Evolutionary conservation across 1,140 invertebrate genomes (phyloP), one percentile per base, ranked within the genome.

Genomic region (Andrena cerasifolii): DNA sequence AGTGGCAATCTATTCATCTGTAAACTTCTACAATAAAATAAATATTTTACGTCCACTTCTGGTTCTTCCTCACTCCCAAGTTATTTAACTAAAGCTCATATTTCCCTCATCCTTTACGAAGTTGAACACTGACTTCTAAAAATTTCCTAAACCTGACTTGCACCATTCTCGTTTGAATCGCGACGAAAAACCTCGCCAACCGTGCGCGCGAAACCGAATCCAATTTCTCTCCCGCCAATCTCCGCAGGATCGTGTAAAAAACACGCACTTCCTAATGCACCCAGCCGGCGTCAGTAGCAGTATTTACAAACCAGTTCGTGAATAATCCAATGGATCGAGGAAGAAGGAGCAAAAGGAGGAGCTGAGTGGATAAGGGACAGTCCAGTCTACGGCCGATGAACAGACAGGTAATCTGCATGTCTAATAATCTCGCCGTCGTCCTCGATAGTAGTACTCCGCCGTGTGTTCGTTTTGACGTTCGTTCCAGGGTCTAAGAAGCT

Each of bases 341-440:
- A 7, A n/a, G 18, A 7, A 10, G 0, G 24, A 28, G 51, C 66
- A 70, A 72, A 72, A 61, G n/a, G 28, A 67, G 18, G 18, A 49
- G 31, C 56, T n/a, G 2, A n/a, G 31, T 59, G 58, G 58, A 61
- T 61, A 40, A n/a, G 45, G 49, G 49, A 51, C 65, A 53, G 10
- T 43, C n/a, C 65, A 53, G 16, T 43, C n/a, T 24, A 24, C 14
- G 63, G 53, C 43, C 51, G 43, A 59, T 47, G 40, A 68, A 68
- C 65, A 43, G 65, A 76, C 73, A 70, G 65, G 65, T 59, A 76
- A 76, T 76, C 73, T 76, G 73, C 73, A 76, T 70, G 73, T 3
- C 65, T 76, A 76, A 76, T 76, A 76, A 76, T 59, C 65, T 36
- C 21, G 31, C 16, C 51, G 65, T 59, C 63, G 65, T 70, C 53